Evolutionary conservation across 2,113 vertebrate species (phyloP).

Genomic region (Catagonus wagneri): DNA sequence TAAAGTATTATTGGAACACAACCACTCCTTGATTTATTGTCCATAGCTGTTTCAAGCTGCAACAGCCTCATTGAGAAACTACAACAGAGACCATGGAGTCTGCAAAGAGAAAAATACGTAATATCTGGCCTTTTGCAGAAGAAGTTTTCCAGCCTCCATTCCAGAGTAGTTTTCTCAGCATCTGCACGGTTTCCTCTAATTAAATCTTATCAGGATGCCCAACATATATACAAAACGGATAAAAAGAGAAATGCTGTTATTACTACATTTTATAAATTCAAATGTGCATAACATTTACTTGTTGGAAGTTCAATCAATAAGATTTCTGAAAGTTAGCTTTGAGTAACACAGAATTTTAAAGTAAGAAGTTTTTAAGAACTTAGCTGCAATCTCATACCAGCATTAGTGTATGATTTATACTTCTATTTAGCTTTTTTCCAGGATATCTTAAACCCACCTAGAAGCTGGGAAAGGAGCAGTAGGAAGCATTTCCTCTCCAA

Average conservation of each 20-base stretch:
- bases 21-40: background rate
- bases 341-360: background rate
- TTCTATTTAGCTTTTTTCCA: background rate
- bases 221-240: background rate
- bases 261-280: background rate
- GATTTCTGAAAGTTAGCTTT: background rate
- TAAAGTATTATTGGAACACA: constrained; percentile 32
- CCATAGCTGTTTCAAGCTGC: background rate
- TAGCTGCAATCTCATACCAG: background rate
- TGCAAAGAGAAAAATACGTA: background rate
- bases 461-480: background rate
- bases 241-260: background rate
- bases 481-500: constrained; percentile 23
- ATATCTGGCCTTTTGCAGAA: background rate
- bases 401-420: background rate
- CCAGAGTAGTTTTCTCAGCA: background rate
- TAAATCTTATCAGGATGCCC: background rate
- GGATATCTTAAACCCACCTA: background rate
- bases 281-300: background rate
- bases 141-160: background rate
- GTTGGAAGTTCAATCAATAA: constrained; percentile 1
- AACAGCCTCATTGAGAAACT: background rate
- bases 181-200: background rate
- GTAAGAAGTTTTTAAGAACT: background rate
- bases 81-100: background rate